Base-by-base conservation (phyloP, 2,888 invertebrate genomes). In the Mythimna vitellina region DNA sequence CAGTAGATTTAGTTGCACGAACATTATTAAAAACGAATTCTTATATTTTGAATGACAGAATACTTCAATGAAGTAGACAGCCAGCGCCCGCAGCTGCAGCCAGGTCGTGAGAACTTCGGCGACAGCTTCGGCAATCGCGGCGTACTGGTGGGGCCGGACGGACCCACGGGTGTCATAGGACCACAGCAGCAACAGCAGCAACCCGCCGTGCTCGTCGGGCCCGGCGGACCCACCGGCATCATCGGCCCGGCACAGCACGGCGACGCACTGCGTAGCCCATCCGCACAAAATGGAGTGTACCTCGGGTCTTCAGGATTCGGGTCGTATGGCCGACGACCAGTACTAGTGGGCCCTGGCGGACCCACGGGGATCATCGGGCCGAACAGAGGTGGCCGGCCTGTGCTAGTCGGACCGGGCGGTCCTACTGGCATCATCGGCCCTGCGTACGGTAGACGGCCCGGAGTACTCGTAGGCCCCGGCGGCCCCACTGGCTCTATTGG, bases 261-360 rank as follows among this genome's bases (percentile, higher is more conserved):
- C 10, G 77, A 73, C 63, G 35, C 64, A 63, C 20, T 93, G 93
- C 14, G 96, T 94, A 88, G 87, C 60, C 87, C 88, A 62, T 72
- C 88, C 0, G 90, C 89, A 46, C 93, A 92, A 72, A 80, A 88
- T 53, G 91, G 89, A 9, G 76, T 97, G 3, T 87, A 97, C 0
- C 93, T 93, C 3, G 94, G 93, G 0, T 92, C 93, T 1, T 89
- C 91, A 3, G 90, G 90, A 10, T 77, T 90, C 7, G 92, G 90
- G 2, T 86, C 90, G 20, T 88, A 84, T 42, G 87, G 82, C 0
- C 71, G 87, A 65, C 72, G 87, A 49, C 87, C 86, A 9, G 72
- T 97, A 17, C 87, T 97, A 20, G 85, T 95, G 1, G 96, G 96
- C 2, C 96, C 96, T 0, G 95, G 94, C 0, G 94, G 94, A 46